Conservation (phyloP, 1,140 invertebrate genomes). For the Drosophila sp. region DNA sequence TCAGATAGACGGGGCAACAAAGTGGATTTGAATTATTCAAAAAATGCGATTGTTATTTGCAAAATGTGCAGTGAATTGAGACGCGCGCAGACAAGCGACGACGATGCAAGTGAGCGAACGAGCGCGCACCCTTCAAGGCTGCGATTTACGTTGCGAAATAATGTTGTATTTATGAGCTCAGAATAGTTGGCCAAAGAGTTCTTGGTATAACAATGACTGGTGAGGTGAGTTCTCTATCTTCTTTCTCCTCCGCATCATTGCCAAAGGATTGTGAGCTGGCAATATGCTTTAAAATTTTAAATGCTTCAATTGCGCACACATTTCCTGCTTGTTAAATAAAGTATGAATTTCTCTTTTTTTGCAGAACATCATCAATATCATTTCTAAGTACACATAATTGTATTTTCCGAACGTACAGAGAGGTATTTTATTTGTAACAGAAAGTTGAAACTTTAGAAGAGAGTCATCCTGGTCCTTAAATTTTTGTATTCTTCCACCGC, state of each 20-base stretch:
- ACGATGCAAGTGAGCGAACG: constrained; percentile 34
- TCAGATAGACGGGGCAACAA: constrained; percentile 60
- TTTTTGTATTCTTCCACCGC: background rate
- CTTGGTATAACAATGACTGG: constrained; percentile 28
- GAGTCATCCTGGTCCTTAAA: no score
- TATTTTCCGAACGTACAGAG: no score
- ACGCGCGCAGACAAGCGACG: constrained; percentile 68
- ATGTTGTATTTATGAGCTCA: constrained; percentile 76
- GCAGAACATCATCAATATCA: no score
- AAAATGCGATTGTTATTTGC: constrained; percentile 81
- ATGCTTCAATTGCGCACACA: background rate
- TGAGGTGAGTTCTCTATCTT: background rate
- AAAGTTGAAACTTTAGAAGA: no score
- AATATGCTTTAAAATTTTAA: background rate
- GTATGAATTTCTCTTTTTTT: background rate
- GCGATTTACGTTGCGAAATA: constrained; percentile 75
- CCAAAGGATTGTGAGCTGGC: background rate
- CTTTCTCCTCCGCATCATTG: background rate
- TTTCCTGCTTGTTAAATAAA: background rate
- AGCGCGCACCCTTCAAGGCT: constrained; percentile 34
- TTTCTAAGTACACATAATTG: no score
- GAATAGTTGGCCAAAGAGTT: constrained; percentile 62
- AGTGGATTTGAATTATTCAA: constrained; percentile 81
- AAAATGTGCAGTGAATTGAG: constrained; percentile 80
- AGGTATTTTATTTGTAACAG: no score